Evolutionary conservation across 2,888 invertebrate species (phyloP), one percentile per base, ranked within the genome.

Genomic region (Prosapia bicincta): DNA sequence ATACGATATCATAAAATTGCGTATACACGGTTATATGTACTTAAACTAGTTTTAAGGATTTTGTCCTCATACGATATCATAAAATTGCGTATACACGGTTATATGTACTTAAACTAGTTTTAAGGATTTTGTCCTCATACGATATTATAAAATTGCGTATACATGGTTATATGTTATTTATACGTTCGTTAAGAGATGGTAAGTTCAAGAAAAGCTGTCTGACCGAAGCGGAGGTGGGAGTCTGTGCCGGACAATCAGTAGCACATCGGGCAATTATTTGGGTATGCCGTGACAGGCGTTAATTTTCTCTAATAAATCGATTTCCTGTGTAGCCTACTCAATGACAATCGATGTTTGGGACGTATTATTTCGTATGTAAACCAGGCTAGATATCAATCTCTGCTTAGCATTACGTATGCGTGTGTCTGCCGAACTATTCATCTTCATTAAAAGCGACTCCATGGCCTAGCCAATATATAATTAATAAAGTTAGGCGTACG

Each of bases 271-370:
- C 65, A 72, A 72, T 72, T 72, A 72, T 66, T 66, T 32, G 72
- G 28, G 70, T 3, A 54, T 20, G 54, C 1, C 13, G 54, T 54
- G 77, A 73, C 72, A 78, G 78, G 79, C 77, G 79, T 78, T 79
- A 78, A 79, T 79, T 79, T 79, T 79, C 77, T 70, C 76, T 78
- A 75, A 79, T 79, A 79, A 79, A 79, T 79, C 78, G 75, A 74
- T 76, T 76, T 71, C 38, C 38, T 32, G 66, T 65, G 65, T 65
- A 74, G 69, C 43, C 65, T 54, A 70, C 73, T 38, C 74, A 72
- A 73, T 76, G 76, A 76, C 76, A 76, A 74, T 74, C 67, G 69
- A 30, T 66, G 72, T 76, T 76, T 71, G 43, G 74, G 74, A 73
- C 69, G 66, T 76, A 71, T 76, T 76, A 76, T 76, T 76, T 70